Evolutionary conservation across 2,113 vertebrate species (phyloP).

Genomic region (Caracal caracal): DNA sequence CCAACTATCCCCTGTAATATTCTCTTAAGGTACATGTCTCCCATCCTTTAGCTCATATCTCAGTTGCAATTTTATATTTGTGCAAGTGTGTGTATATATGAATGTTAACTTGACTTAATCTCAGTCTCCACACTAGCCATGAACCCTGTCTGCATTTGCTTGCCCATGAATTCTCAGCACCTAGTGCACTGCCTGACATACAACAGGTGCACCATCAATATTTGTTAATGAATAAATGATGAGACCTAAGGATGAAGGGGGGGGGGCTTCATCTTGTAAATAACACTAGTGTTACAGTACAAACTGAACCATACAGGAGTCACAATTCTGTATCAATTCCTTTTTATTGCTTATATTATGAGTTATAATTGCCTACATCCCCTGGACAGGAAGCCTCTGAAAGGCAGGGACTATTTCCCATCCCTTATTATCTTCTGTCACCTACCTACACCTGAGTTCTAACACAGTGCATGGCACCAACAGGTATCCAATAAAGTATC

Average conservation of each 20-base stretch:
- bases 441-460: background rate
- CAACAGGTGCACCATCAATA: background rate
- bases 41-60: background rate
- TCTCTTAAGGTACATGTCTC: background rate
- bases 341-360: background rate
- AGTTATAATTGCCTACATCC: background rate
- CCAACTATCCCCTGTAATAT: background rate
- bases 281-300: no score
- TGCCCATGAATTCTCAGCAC: background rate
- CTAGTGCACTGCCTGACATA: background rate
- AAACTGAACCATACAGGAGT: background rate
- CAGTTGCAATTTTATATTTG: background rate
- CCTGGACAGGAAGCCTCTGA: background rate
- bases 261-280: background rate
- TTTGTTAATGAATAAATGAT: background rate
- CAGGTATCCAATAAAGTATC: background rate
- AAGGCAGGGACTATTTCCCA: background rate
- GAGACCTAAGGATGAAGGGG: background rate
- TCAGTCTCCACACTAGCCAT: background rate
- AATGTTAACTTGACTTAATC: background rate
- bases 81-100: background rate
- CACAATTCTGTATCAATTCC: background rate
- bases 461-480: background rate
- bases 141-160: background rate
- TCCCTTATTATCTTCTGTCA: background rate